phyloP scores from a whole-genome alignment of 2,797 vertebrate genomes.

The Merluccius polli region DNA sequence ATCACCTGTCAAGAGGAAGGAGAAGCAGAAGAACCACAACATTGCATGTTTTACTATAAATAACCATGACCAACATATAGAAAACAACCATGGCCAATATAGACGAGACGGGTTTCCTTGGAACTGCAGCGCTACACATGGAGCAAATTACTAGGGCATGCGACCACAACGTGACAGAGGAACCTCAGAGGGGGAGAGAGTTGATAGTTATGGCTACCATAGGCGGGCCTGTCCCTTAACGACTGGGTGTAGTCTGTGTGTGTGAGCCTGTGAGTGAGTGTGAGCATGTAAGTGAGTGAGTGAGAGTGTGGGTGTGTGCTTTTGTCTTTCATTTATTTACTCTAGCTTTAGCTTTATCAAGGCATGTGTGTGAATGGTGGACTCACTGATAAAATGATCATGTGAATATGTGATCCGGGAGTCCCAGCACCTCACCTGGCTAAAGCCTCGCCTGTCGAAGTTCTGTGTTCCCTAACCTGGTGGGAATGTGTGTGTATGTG shows the following conservation, averaged over 20 bases:
- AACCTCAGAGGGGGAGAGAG: slow-evolving; percentile 20
- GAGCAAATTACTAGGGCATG: slow-evolving; percentile 11
- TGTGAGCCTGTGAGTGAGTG: background rate
- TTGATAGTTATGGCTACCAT: slow-evolving; percentile 12
- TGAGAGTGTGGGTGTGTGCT: background rate
- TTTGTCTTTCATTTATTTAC: background rate
- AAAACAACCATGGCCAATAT: background rate
- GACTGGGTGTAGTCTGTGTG: slow-evolving; percentile 42
- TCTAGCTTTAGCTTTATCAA: background rate
- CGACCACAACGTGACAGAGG: slow-evolving; percentile 12
- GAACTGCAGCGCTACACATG: slow-evolving; percentile 5
- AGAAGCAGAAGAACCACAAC: background rate
- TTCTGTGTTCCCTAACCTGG: background rate
- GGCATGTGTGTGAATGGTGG: background rate
- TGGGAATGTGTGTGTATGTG: background rate
- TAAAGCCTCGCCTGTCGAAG: background rate
- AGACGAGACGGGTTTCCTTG: background rate
- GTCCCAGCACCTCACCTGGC: background rate
- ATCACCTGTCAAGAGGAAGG: slow-evolving; percentile 79
- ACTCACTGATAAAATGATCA: background rate
- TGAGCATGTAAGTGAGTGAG: background rate
- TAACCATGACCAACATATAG: background rate
- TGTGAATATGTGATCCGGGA: background rate
- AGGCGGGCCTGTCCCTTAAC: slow-evolving; percentile 33
- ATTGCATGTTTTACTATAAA: background rate